phyloP scores from a whole-genome alignment of 2,888 invertebrate genomes.

The Ophion slaviceki region DNA sequence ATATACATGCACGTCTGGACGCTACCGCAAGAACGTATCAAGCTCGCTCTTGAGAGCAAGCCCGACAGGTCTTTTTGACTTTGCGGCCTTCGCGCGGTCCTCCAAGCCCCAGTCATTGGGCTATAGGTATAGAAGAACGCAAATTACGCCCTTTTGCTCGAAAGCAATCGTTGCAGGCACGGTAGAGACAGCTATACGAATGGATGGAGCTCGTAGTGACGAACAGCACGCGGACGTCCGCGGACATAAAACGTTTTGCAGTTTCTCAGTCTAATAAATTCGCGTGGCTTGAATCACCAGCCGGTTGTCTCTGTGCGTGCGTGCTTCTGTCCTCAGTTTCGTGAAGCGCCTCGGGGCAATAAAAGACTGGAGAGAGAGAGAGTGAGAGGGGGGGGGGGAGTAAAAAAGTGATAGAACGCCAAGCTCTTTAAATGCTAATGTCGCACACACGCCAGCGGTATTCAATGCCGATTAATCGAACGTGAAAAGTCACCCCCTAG shows the following conservation, averaged over 20 bases:
- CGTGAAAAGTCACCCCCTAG: slow-evolving; percentile 31
- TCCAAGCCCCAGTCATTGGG: no score
- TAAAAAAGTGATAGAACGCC: slow-evolving; percentile 12
- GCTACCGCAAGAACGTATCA: no score
- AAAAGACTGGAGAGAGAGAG: slow-evolving; percentile 62
- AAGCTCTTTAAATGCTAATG: slow-evolving; percentile 74
- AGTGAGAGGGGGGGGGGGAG: background rate
- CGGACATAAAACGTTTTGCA: slow-evolving; percentile 68
- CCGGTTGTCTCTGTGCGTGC: slow-evolving; percentile 39
- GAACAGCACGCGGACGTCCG: slow-evolving; percentile 65
- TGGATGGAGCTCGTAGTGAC: slow-evolving; percentile 42
- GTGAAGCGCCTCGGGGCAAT: slow-evolving; percentile 62
- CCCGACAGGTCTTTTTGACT: no score
- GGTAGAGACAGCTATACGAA: no score
- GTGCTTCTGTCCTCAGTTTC: slow-evolving; percentile 35
- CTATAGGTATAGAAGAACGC: background rate
- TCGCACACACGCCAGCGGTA: slow-evolving; percentile 47
- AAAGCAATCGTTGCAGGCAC: background rate
- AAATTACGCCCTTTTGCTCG: background rate
- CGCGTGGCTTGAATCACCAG: slow-evolving; percentile 61
- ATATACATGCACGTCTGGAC: no score
- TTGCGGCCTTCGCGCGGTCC: no score
- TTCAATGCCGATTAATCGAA: slow-evolving; percentile 71
- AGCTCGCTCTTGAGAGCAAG: no score
- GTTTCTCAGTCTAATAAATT: slow-evolving; percentile 72